Conservation (phyloP, 2,113 vertebrate genomes). For the Uropsilus gracilis region DNA sequence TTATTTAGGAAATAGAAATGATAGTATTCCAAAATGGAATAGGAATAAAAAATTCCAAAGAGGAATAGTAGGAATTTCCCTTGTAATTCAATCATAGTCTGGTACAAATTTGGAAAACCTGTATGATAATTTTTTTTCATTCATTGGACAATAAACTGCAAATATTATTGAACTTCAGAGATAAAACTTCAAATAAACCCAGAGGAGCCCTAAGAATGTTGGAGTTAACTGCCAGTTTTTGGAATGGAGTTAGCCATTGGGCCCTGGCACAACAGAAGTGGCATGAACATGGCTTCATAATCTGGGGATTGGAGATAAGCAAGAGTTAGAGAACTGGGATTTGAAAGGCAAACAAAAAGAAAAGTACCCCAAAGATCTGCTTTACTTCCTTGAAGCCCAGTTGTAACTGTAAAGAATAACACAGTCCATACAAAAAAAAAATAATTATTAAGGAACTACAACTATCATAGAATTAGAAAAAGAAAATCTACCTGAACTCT, state of each 20-base stretch:
- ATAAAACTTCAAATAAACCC: neutral
- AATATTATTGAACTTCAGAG: neutral
- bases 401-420: neutral
- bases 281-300: neutral
- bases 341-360: neutral
- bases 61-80: neutral
- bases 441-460: neutral
- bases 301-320: neutral
- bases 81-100: neutral
- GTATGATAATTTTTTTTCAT: neutral
- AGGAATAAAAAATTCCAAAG: conserved; percentile 7
- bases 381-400: neutral
- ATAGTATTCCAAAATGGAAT: neutral
- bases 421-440: neutral
- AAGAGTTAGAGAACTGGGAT: neutral
- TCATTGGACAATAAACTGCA: neutral
- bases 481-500: neutral
- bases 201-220: neutral
- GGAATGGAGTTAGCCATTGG: neutral
- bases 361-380: neutral
- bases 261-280: neutral
- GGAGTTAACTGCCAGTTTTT: neutral
- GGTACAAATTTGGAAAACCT: neutral
- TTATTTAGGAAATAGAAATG: neutral
- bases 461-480: neutral